A percentile compares a stretch with the other conserved stretches of the same genome.
Evolutionary conservation across 2,797 vertebrate genomes (phyloP).

Genomic region (Delichon dasypus): DNA sequence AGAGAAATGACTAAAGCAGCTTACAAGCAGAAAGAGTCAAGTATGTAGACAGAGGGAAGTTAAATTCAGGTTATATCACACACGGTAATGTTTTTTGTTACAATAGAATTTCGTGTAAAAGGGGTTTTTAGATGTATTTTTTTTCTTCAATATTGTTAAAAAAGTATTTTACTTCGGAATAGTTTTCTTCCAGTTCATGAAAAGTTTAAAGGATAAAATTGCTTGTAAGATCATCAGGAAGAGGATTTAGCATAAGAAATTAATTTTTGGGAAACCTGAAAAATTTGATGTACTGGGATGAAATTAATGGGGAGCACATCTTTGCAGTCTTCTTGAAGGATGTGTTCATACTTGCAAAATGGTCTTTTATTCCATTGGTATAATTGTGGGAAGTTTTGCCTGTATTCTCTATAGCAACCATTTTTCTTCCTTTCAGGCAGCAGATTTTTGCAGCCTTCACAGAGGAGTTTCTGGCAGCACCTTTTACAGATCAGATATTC

Average conservation of each 20-base stretch:
- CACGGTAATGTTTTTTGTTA: neutral
- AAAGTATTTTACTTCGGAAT: neutral
- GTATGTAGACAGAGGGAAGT: neutral
- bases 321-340: neutral
- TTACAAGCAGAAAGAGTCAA: neutral
- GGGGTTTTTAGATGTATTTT: neutral
- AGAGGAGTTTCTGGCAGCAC: slow-evolving; percentile 90
- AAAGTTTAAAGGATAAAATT: neutral
- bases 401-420: neutral
- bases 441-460: slow-evolving; percentile 94
- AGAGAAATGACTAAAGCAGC: neutral
- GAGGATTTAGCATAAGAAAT: neutral
- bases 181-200: neutral
- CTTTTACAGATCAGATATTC: slow-evolving; percentile 96
- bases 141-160: neutral
- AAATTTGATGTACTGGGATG: neutral
- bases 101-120: neutral
- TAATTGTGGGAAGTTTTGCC: neutral
- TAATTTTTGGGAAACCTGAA: neutral
- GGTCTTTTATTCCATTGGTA: neutral
- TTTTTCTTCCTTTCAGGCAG: slow-evolving; percentile 79
- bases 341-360: neutral
- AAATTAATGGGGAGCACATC: neutral
- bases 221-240: neutral
- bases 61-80: neutral